Conservation (phyloP, 2,113 vertebrate genomes). For the Actenoides lindsayi region DNA sequence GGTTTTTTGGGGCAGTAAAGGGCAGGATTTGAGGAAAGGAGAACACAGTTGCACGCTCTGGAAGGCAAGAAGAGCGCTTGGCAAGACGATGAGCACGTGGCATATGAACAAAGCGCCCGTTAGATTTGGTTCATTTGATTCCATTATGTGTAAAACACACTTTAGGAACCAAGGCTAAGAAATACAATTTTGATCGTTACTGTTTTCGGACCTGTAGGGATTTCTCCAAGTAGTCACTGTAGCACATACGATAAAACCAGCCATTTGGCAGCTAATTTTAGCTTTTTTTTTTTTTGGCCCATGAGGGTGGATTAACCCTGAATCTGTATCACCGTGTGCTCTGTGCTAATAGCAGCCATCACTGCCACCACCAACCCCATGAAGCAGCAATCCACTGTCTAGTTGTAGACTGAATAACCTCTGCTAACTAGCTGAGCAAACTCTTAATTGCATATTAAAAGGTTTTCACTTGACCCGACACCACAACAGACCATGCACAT, state of each 20-base stretch:
- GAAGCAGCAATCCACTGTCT: neutral
- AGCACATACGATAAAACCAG: neutral
- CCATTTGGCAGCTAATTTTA: neutral
- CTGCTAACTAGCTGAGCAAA: neutral
- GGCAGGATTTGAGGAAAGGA: neutral
- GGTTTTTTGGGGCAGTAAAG: neutral
- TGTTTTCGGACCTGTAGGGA: conserved; percentile 37
- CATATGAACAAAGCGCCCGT: conserved; percentile 40
- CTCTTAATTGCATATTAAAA: neutral
- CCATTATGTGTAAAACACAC: conserved; percentile 38
- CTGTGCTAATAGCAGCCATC: neutral
- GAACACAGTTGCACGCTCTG: neutral
- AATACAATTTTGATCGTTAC: conserved; percentile 10
- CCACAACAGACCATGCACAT: neutral
- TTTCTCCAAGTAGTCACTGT: conserved; percentile 1
- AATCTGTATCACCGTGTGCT: neutral
- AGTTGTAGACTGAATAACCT: neutral
- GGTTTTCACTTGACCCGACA: neutral
- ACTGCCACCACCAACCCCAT: neutral
- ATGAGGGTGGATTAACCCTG: neutral
- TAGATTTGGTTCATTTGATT: conserved; percentile 43
- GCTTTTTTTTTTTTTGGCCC: neutral
- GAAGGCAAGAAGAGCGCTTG: neutral
- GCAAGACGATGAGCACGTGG: neutral
- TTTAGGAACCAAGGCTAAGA: conserved; percentile 8